These are phyloP conservation scores for Drosophila gunungcola DNA, from an alignment of 1,140 invertebrate species.

Conservation along the genomic window DNA sequence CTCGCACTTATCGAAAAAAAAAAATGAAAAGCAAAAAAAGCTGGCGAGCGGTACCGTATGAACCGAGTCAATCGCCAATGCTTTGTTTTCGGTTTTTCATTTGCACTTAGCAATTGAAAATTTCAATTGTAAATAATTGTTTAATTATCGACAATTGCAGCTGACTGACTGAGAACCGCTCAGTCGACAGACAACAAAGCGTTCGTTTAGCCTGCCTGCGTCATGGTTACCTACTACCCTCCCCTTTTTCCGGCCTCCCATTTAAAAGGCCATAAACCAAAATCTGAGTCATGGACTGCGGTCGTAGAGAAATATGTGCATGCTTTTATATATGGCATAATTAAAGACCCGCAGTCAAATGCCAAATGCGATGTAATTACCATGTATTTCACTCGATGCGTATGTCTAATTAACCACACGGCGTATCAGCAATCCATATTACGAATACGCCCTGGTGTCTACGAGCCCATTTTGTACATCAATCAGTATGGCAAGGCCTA, in stretches of 20 bases:
- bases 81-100: slow-evolving; percentile 53
- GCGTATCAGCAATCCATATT: slow-evolving; percentile 43
- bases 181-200: slow-evolving; percentile 41
- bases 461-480: slow-evolving; percentile 21
- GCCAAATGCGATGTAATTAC: slow-evolving; percentile 47
- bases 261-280: slow-evolving; percentile 50
- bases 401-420: slow-evolving; percentile 36
- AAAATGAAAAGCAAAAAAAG: slow-evolving; percentile 7
- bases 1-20: slow-evolving; percentile 61
- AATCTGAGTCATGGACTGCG: slow-evolving; percentile 53
- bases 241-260: slow-evolving; percentile 15
- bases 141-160: slow-evolving; percentile 76
- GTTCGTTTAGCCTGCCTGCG: slow-evolving; percentile 40
- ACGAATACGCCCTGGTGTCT: slow-evolving; percentile 37
- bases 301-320: slow-evolving; percentile 18
- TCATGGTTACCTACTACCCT: slow-evolving; percentile 3
- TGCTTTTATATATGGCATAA: slow-evolving; percentile 21
- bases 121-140: slow-evolving; percentile 78
- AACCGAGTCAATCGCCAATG: slow-evolving; percentile 22
- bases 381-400: slow-evolving; percentile 27
- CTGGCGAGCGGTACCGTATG: slow-evolving; percentile 1
- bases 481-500: slow-evolving; percentile 15
- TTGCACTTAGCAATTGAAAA: slow-evolving; percentile 65
- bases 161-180: slow-evolving; percentile 18
- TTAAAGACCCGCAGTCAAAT: slow-evolving; percentile 26